Percentiles rank a stretch among this genome's conserved stretches.
These are phyloP conservation scores for Suricata suricatta DNA, from an alignment of 2,113 vertebrate genomes.

Conservation along the genomic window DNA sequence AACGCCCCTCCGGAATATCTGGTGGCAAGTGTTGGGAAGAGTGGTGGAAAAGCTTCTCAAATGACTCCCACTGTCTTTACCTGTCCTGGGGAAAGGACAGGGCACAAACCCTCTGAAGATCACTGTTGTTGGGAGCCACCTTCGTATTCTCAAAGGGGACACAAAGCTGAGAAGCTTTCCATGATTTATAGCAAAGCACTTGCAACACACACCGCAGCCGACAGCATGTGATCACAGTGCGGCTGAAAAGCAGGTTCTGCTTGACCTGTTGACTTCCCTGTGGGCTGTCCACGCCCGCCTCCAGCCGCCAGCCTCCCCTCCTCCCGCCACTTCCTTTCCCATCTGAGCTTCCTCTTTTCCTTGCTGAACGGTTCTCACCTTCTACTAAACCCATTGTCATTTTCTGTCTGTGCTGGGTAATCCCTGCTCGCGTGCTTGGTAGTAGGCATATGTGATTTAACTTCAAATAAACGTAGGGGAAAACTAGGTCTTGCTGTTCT, in stretches of 20 bases:
- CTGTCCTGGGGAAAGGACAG: too few relatives aligned
- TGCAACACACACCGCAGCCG: background rate
- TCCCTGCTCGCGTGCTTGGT: background rate
- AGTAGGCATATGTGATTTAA: background rate
- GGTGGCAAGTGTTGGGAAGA: background rate
- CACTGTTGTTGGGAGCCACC: background rate
- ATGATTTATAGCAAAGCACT: background rate
- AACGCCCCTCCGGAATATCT: background rate
- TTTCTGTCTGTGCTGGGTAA: background rate
- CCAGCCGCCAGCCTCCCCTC: background rate
- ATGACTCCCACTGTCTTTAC: background rate
- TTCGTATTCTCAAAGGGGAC: background rate
- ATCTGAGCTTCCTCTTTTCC: background rate
- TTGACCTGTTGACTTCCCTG: fast-evolving
- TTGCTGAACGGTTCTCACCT: background rate
- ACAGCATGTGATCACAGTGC: background rate
- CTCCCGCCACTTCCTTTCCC: background rate
- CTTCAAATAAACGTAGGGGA: background rate
- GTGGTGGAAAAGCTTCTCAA: background rate
- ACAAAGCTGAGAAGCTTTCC: background rate
- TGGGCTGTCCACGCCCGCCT: background rate
- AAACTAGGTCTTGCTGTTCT: background rate
- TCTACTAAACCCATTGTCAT: background rate
- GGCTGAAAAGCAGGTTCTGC: background rate
- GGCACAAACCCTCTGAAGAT: background rate